A percentile compares a stretch with the other conserved stretches of the same genome.
phyloP scores from a whole-genome alignment of 2,888 invertebrate species.

The Dryococelus australis region DNA sequence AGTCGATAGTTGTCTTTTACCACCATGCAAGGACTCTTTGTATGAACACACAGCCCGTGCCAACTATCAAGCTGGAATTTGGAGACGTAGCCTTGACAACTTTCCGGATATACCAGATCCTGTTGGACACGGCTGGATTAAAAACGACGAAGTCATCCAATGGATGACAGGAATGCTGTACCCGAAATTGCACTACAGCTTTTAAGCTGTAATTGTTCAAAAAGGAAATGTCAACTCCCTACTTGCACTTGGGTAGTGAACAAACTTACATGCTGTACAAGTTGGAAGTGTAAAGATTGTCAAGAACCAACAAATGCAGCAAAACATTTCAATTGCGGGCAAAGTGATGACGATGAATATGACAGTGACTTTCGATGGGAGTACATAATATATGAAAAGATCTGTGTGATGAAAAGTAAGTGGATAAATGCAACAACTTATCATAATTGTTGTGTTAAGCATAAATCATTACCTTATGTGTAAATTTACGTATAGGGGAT shows the following conservation, averaged over 20 bases:
- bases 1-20: no score
- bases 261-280: not conserved
- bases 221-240: no score
- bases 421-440: not conserved
- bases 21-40: slow-evolving; percentile 13
- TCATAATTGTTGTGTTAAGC: not conserved
- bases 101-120: not conserved
- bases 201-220: no score
- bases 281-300: not conserved
- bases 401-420: not conserved
- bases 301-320: slow-evolving; percentile 1
- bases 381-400: not conserved
- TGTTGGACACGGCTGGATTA: not conserved
- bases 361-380: not conserved
- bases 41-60: slow-evolving; percentile 16
- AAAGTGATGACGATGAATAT: slow-evolving; percentile 11
- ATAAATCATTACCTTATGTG: not conserved
- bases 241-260: no score
- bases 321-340: not conserved
- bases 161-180: not conserved
- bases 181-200: no score
- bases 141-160: slow-evolving; percentile 7
- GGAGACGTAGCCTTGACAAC: not conserved
- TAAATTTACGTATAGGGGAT: not conserved
- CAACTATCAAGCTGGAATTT: slow-evolving; percentile 16